phyloP scores from a whole-genome alignment of 1,140 invertebrate species.

The Penaeus japonicus region DNA sequence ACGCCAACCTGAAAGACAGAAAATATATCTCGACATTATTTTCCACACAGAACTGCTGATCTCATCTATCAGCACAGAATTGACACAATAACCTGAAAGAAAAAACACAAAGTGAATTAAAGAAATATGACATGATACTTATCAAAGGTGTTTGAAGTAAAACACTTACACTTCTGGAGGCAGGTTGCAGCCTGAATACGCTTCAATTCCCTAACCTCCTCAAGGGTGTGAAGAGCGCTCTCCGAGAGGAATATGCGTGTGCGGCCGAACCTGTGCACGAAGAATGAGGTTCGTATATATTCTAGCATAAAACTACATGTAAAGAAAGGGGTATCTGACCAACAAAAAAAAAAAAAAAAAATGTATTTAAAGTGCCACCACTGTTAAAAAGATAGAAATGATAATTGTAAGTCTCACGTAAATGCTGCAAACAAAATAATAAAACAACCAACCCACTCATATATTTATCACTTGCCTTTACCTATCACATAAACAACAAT shows the following conservation, averaged over 20 bases:
- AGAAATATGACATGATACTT: no score
- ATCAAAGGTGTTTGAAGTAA: no score
- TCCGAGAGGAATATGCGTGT: slow-evolving; percentile 54
- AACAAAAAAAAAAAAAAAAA: not conserved
- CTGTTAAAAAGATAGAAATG: no score
- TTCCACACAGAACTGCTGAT: not conserved
- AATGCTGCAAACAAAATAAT: no score
- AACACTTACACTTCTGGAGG: slow-evolving; percentile 53
- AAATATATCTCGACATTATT: not conserved
- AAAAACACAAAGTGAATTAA: no score
- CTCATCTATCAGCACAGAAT: not conserved
- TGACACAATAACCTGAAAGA: not conserved
- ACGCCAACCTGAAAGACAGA: slow-evolving; percentile 27
- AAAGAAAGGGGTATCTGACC: not conserved
- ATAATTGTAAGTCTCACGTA: no score
- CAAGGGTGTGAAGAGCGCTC: slow-evolving; percentile 42
- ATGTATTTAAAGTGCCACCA: no score
- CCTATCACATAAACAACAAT: no score
- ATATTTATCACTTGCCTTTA: no score
- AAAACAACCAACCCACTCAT: no score
- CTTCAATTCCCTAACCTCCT: slow-evolving; percentile 25
- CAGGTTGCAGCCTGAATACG: slow-evolving; percentile 39
- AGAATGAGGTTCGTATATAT: not conserved
- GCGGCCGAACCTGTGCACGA: slow-evolving; percentile 38
- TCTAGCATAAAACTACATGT: no score